Base-by-base conservation (phyloP, 1,140 invertebrate species). In the Drosophila lacteicornis region DNA sequence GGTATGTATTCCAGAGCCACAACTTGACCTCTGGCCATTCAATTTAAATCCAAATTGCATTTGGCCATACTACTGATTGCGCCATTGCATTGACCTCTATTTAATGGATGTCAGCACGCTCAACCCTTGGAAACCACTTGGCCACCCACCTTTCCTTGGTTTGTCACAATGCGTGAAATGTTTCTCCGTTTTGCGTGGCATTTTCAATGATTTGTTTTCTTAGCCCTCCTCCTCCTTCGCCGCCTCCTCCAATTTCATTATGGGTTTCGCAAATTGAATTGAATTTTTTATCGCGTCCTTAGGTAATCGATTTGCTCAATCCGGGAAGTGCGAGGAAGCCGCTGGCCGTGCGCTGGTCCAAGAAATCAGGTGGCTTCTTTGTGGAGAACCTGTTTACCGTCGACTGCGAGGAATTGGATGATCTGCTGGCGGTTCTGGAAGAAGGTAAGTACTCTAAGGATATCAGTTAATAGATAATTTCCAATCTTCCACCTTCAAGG, bases 331-430 rank as follows among this genome's bases (percentile, higher is more conserved):
- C 94, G 1, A 94, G 96, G 49, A 97, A 97, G 91, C 95, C 98
- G 1, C 93, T 98, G 50, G 95, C 97, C 55, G 97, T 99, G 3
- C 93, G 98, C 51, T 99, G 98, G 98, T 97, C 97, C 17, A 98
- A 98, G 92, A 97, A 98, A 91, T 95, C 95, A 9, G 94, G 97
- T 50, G 97, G 98, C 4, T 99, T 99, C 92, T 99, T 98, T 91
- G 98, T 99, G 9, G 98, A 99, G 92, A 99, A 99, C 93, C 94
- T 98, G 0, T 99, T 99, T 92, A 97, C 96, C 2, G 97, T 99
- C 0, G 97, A 98, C 86, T 99, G 98, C 91, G 97, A 98, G 92
- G 96, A 98, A 82, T 93, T 98, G n/a, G 98, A 99, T 80, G 98
- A 99, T 93, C 94, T 99, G 38, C 94, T 98, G 75, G 98, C 98